These are phyloP conservation scores for Callithrix jacchus DNA, from an alignment of 2,113 vertebrate genomes.

Conservation along the genomic window DNA sequence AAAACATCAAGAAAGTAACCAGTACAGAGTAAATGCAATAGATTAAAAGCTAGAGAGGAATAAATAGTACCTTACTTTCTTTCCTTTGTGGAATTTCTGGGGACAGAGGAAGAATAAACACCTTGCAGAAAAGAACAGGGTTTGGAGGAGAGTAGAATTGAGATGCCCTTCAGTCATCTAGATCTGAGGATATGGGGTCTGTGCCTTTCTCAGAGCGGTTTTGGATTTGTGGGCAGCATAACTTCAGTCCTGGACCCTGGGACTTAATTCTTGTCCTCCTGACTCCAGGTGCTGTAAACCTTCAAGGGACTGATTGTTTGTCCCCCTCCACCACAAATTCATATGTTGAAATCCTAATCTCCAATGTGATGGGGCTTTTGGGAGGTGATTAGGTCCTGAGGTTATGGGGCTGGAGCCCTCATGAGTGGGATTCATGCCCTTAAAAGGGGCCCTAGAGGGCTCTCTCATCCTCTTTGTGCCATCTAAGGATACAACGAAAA, in stretches of 20 bases:
- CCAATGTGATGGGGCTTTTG: neutral
- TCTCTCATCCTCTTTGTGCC: neutral
- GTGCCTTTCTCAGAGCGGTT: neutral
- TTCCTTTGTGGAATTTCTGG: constrained; percentile 6
- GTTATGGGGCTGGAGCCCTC: neutral
- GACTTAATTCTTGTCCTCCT: neutral
- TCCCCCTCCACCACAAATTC: no score
- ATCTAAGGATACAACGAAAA: neutral
- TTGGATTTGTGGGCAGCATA: no score
- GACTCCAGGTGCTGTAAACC: neutral
- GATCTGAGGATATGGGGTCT: neutral
- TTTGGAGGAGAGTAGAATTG: neutral
- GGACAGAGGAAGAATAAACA: neutral
- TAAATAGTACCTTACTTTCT: neutral
- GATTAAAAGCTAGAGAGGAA: neutral
- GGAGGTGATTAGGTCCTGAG: neutral
- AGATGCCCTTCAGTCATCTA: neutral
- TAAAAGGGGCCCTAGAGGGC: neutral
- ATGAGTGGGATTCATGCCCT: neutral
- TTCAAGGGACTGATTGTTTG: neutral
- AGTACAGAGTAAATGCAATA: neutral
- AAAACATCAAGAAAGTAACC: neutral
- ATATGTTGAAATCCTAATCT: neutral
- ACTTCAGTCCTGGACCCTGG: neutral
- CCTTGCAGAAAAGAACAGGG: neutral